Conservation (phyloP, 1,140 invertebrate genomes). For the Babylonia areolata region DNA sequence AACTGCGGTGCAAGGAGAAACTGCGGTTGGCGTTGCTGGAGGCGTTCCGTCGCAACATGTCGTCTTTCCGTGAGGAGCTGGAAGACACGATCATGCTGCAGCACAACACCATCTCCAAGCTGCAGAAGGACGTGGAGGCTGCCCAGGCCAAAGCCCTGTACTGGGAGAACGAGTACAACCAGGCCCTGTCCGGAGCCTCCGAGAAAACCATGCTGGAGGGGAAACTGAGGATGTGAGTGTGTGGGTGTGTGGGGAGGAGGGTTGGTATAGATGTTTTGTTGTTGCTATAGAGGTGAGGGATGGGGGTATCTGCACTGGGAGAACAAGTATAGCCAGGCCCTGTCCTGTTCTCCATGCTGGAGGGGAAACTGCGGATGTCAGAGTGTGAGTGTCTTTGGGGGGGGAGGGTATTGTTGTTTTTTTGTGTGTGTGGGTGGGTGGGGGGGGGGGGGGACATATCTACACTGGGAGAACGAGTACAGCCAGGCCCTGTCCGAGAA, state of each 20-base stretch:
- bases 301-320: neutral
- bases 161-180: constrained; percentile 27
- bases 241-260: too few species aligned
- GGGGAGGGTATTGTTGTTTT: too few species aligned
- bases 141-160: neutral
- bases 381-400: neutral
- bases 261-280: too few species aligned
- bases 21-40: neutral
- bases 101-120: constrained; percentile 33
- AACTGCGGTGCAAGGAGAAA: neutral
- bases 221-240: constrained; percentile 17
- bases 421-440: too few species aligned
- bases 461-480: constrained; percentile 27
- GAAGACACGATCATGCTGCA: constrained; percentile 29
- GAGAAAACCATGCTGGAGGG: constrained; percentile 21
- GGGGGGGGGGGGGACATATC: too few species aligned
- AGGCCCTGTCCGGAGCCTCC: neutral
- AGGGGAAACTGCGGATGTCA: neutral
- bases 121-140: constrained; percentile 21
- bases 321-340: neutral
- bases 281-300: too few species aligned
- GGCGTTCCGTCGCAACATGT: constrained; percentile 1
- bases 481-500: neutral
- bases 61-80: constrained; percentile 12
- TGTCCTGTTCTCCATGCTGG: neutral